Evolutionary conservation across 2,888 invertebrate species (phyloP).

Genomic region (Megaustenia siamemsis): DNA sequence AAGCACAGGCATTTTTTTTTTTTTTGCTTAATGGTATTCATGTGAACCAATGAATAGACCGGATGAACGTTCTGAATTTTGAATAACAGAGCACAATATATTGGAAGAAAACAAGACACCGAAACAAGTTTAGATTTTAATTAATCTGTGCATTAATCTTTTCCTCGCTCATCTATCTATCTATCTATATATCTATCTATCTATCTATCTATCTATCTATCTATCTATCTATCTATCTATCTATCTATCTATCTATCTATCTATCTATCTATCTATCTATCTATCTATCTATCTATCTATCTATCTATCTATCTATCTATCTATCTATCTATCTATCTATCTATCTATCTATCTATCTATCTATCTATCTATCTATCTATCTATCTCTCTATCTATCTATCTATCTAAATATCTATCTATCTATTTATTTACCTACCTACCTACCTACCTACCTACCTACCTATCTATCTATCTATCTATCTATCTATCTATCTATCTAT

Average conservation of each 20-base stretch:
- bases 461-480: too few species aligned
- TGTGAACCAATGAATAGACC: background rate
- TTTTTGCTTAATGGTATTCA: background rate
- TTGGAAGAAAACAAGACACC: background rate
- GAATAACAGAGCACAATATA: background rate
- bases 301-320: background rate
- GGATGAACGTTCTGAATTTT: background rate
- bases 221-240: background rate
- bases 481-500: constrained; percentile 9
- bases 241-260: background rate
- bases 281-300: background rate
- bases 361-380: constrained; percentile 4
- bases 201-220: background rate
- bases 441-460: too few species aligned
- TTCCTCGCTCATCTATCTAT: background rate
- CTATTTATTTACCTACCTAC: too few species aligned
- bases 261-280: background rate
- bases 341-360: constrained; percentile 9
- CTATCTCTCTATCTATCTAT: too few species aligned
- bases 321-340: background rate
- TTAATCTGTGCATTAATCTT: background rate
- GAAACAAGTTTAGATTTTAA: background rate
- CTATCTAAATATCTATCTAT: too few species aligned
- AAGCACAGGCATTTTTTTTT: background rate
- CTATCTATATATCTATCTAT: too few species aligned